These are phyloP conservation scores for Drosophila pectinifera DNA, from an alignment of 1,140 invertebrate species.

Conservation along the genomic window DNA sequence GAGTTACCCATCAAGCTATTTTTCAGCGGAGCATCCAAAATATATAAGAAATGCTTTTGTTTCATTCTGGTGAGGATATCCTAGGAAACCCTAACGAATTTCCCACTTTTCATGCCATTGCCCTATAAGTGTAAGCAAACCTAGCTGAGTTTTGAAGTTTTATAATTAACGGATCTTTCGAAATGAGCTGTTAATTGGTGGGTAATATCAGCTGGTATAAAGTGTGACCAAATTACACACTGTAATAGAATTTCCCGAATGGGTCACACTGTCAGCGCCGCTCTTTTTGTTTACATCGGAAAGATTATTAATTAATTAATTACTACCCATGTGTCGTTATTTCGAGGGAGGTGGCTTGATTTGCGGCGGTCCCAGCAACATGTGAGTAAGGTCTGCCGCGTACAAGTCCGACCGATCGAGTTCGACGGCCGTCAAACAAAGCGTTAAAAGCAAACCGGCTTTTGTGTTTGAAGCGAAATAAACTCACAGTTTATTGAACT, in stretches of 20 bases:
- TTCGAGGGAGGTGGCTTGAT: conserved; percentile 15
- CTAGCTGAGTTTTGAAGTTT: too few species aligned
- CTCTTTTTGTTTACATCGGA: conserved; percentile 28
- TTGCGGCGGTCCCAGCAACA: background rate
- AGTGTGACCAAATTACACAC: background rate
- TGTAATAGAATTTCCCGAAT: background rate
- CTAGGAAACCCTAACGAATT: too few species aligned
- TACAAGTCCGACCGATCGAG: conserved; percentile 3
- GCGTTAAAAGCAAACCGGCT: conserved; percentile 63
- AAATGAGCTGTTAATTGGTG: too few species aligned
- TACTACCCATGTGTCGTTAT: background rate
- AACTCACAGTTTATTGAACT: conserved; percentile 71
- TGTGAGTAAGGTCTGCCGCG: conserved; percentile 14
- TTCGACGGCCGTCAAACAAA: conserved; percentile 16
- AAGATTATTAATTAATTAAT: background rate
- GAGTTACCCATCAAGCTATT: too few species aligned
- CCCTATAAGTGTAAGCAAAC: too few species aligned
- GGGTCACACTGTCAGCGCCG: background rate
- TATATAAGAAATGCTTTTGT: too few species aligned
- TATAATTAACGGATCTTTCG: too few species aligned
- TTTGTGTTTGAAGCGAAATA: conserved; percentile 31
- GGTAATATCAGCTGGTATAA: background rate
- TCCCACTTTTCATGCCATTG: too few species aligned
- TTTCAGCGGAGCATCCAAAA: too few species aligned
- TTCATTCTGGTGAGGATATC: too few species aligned